These are phyloP conservation scores for Venturia canescens DNA, from an alignment of 1,140 invertebrate genomes.

Conservation along the genomic window DNA sequence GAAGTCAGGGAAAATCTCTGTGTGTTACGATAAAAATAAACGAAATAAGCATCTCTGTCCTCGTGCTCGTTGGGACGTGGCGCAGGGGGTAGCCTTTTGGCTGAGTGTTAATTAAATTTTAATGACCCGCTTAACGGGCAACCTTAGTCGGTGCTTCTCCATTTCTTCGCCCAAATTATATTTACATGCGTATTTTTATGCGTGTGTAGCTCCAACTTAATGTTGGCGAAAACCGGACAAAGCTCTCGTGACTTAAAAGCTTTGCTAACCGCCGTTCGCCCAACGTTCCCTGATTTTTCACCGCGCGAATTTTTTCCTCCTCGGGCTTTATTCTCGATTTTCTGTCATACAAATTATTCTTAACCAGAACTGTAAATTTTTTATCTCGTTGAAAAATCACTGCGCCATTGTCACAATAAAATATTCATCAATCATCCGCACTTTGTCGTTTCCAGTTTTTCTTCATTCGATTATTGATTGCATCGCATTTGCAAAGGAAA, in stretches of 20 bases:
- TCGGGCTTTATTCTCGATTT: background rate
- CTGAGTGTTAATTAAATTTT: slow-evolving; percentile 63
- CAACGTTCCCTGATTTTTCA: background rate
- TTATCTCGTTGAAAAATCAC: too few relatives aligned
- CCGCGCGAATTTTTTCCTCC: background rate
- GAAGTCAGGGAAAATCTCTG: background rate
- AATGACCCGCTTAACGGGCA: slow-evolving; percentile 49
- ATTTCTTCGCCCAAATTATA: background rate
- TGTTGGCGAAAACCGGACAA: slow-evolving; percentile 39
- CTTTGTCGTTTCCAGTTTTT: too few relatives aligned
- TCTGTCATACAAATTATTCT: background rate
- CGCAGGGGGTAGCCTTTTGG: slow-evolving; percentile 29
- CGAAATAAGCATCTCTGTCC: slow-evolving; percentile 26
- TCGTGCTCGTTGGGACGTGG: background rate
- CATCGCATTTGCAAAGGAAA: too few relatives aligned
- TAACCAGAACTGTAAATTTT: too few relatives aligned
- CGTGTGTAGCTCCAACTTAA: background rate
- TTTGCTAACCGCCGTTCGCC: slow-evolving; percentile 15
- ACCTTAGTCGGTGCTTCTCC: slow-evolving; percentile 36
- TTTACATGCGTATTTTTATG: background rate
- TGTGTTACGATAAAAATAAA: background rate
- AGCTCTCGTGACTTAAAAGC: slow-evolving; percentile 54
- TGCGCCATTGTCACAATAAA: too few relatives aligned
- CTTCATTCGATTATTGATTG: too few relatives aligned
- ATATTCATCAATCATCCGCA: too few relatives aligned